Base-by-base conservation (phyloP, 2,113 vertebrate genomes). In the Ptilonorhynchus violaceus region DNA sequence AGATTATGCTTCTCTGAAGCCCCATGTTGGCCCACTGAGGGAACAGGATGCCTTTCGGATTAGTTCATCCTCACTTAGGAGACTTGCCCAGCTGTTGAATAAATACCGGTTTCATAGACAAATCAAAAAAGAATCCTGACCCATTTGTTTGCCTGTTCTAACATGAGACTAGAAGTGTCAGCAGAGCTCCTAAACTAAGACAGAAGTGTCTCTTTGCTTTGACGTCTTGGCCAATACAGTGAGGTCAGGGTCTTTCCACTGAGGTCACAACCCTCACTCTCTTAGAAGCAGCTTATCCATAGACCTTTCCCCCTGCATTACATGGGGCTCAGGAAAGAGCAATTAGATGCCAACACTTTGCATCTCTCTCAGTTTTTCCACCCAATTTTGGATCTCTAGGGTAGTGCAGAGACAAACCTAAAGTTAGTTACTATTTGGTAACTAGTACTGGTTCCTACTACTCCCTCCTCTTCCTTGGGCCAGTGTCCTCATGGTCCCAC, bases 61-160 rank as follows among this genome's bases (percentile, higher is more conserved):
- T 89, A 94, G 81, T 50, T 97, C 94, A 95, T 78, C 56, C 42
- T 94, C 44, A 21, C 84, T 85, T 46, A 42, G 22, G 67, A 95
- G 56, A 37, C 41, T 68, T 95, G 83, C 49, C 37, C 75, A 92
- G 73, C 25, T 92, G 83, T 56, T 89, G 72, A 93, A 86, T 67
- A 93, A 86, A 93, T 77, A 78, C 47, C 27, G 6, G 46, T 70
- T 91, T 80, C 88, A 59, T 0, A 87, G 52, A 92, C 18, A 93
- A 94, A 80, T 82, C 39, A 88, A 96, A 90, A 33, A 85, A 76
- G 31, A 90, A 19, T 47, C 47, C 82, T 37, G 27, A 86, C 24
- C 72, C 39, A 21, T 69, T 64, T 59, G 33, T 83, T 85, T 74
- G 25, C 50, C 67, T 74, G 18, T 39, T 89, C 69, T 66, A 80